Conservation (phyloP, 1,140 invertebrate species). For the Cataglyphis hispanica region DNA sequence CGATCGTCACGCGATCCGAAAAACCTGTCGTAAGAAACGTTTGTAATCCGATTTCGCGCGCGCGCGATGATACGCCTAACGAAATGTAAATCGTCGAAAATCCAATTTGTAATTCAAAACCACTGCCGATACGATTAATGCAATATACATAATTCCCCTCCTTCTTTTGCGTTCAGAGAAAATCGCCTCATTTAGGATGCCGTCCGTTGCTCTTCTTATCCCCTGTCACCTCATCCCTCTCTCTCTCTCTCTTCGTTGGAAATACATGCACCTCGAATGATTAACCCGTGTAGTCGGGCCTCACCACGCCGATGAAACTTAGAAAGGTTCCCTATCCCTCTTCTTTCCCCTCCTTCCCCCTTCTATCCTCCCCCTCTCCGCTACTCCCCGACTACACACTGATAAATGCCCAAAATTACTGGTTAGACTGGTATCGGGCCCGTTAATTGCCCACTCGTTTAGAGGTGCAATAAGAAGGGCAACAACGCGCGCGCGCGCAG, state of each 20-base stretch:
- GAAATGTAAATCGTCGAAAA: conserved; percentile 62
- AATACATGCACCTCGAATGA: conserved; percentile 61
- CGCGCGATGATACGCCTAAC: conserved; percentile 28
- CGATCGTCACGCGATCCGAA: conserved; percentile 21
- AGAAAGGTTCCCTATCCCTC: conserved; percentile 54
- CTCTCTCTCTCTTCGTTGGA: background rate
- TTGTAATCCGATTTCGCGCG: background rate
- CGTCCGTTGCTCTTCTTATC: background rate
- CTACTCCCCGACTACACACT: conserved; percentile 32
- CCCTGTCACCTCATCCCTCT: too few species aligned
- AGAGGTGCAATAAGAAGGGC: conserved; percentile 78
- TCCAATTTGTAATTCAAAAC: conserved; percentile 39
- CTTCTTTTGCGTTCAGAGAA: background rate
- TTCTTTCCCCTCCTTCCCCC: background rate
- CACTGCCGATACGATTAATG: conserved; percentile 57
- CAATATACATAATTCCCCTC: background rate
- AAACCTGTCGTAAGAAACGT: background rate
- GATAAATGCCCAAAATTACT: conserved; percentile 75
- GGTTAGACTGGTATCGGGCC: conserved; percentile 67
- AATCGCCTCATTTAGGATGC: conserved; percentile 67
- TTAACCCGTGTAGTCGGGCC: conserved; percentile 53
- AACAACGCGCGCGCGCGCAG: conserved; percentile 14
- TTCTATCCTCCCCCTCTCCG: too few species aligned
- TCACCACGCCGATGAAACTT: conserved; percentile 64
- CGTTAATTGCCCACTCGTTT: conserved; percentile 76